phyloP scores from a whole-genome alignment of 2,113 vertebrate species.

The Oncorhynchus mykiss region DNA sequence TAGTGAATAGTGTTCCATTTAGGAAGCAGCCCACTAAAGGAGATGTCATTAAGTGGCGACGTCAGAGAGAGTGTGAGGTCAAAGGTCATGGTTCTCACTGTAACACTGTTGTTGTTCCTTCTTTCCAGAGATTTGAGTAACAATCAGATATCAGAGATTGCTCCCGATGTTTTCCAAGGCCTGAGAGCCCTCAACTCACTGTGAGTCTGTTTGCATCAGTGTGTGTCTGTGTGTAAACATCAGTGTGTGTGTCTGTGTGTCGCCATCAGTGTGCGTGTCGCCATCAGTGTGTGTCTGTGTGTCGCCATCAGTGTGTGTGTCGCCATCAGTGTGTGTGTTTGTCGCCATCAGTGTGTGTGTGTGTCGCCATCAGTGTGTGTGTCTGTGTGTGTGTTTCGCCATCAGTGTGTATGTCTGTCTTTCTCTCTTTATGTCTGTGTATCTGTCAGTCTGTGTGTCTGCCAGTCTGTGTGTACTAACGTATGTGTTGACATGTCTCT shows the following conservation, averaged over 20 bases:
- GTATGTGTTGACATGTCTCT: background rate
- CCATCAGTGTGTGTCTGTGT: too few species aligned
- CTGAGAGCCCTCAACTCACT: constrained; percentile 67
- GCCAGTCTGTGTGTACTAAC: background rate
- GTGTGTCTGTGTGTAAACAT: background rate
- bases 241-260: background rate
- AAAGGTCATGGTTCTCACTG: background rate
- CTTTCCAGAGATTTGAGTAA: constrained; percentile 66
- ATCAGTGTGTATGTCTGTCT: constrained; percentile 1
- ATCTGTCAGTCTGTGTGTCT: background rate
- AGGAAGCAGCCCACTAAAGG: too few species aligned
- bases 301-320: background rate
- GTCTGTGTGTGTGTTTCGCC: constrained; percentile 25
- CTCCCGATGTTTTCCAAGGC: constrained; percentile 67
- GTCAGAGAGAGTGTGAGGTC: too few species aligned
- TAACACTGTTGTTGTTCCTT: background rate
- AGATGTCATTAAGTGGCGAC: too few species aligned
- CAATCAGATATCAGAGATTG: constrained; percentile 71
- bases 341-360: background rate
- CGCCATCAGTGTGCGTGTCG: too few species aligned
- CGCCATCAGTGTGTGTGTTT: background rate
- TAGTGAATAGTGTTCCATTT: too few species aligned
- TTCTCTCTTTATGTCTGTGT: constrained; percentile 8
- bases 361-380: too few species aligned
- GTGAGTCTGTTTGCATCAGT: constrained; percentile 45